Evolutionary conservation across 2,113 vertebrate genomes (phyloP).

Genomic region (Dromiciops gliroides): DNA sequence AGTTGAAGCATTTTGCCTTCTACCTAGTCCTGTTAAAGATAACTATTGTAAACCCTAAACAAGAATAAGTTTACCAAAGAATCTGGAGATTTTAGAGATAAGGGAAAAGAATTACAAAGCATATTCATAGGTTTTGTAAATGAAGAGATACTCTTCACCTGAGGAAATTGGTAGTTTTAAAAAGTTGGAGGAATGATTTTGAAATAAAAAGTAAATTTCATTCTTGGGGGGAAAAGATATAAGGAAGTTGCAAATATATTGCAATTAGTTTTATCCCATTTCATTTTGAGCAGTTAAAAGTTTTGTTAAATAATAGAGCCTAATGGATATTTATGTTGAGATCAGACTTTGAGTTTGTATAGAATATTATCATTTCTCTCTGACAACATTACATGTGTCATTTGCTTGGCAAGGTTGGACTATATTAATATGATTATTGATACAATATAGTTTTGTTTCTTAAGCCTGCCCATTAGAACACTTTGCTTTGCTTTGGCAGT

Average conservation of each 20-base stretch:
- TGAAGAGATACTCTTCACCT: neutral
- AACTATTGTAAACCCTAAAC: constrained; percentile 4
- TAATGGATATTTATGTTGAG: constrained; percentile 60
- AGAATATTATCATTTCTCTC: constrained; percentile 56
- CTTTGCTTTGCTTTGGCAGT: constrained; percentile 58
- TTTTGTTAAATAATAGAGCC: constrained; percentile 63
- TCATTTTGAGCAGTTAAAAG: constrained; percentile 72
- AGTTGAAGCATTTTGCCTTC: constrained; percentile 69
- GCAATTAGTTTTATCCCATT: constrained; percentile 74
- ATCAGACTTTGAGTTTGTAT: constrained; percentile 58
- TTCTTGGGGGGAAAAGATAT: constrained; percentile 73
- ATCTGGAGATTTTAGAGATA: neutral
- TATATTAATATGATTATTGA: constrained; percentile 27
- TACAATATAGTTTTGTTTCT: constrained; percentile 49
- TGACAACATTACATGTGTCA: constrained; percentile 57
- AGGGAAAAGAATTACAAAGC: neutral
- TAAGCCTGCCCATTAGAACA: constrained; percentile 62
- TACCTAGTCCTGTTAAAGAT: constrained; percentile 33
- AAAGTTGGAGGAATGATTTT: constrained; percentile 17
- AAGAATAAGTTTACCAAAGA: constrained; percentile 8
- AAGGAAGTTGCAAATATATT: constrained; percentile 76
- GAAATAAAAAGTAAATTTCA: constrained; percentile 63
- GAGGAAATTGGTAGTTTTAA: neutral
- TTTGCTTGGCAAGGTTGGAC: constrained; percentile 39
- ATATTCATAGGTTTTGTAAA: constrained; percentile 25